Percentiles rank a stretch among this genome's conserved stretches.
phyloP scores from a whole-genome alignment of 1,140 invertebrate genomes.

The Cepaea nemoralis region DNA sequence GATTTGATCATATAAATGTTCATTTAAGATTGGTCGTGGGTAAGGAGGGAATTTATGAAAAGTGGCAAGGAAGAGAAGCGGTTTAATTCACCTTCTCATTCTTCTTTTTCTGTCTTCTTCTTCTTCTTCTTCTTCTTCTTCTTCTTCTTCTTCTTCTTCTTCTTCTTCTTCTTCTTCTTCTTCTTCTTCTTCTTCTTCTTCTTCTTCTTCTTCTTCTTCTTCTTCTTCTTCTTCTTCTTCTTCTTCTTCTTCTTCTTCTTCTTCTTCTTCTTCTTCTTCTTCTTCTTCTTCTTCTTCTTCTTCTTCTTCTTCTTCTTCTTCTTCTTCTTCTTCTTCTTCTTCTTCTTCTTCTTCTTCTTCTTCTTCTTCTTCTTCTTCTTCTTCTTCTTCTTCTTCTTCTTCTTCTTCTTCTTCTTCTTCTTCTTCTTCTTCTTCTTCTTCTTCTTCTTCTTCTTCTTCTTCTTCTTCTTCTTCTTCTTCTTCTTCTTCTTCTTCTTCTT shows the following conservation, averaged over 20 bases:
- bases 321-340: not conserved
- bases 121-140: not conserved
- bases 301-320: not conserved
- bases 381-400: not conserved
- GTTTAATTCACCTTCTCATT: not conserved
- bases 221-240: not conserved
- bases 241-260: constrained; percentile 10
- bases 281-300: not conserved
- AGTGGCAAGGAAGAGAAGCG: too few relatives aligned
- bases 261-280: not conserved
- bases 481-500: not conserved
- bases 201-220: not conserved
- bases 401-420: not conserved
- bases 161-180: not conserved
- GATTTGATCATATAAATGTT: too few relatives aligned
- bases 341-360: not conserved
- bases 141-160: not conserved
- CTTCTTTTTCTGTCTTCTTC: too few relatives aligned
- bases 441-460: not conserved
- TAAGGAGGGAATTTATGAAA: too few relatives aligned
- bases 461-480: not conserved
- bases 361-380: constrained; percentile 6
- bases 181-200: not conserved
- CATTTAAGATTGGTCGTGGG: too few relatives aligned
- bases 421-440: not conserved